Evolutionary conservation across 23 tunicate species (phyloP), one percentile per base, ranked within the genome.

Genomic region (Oikopleura vanhoeffeni): DNA sequence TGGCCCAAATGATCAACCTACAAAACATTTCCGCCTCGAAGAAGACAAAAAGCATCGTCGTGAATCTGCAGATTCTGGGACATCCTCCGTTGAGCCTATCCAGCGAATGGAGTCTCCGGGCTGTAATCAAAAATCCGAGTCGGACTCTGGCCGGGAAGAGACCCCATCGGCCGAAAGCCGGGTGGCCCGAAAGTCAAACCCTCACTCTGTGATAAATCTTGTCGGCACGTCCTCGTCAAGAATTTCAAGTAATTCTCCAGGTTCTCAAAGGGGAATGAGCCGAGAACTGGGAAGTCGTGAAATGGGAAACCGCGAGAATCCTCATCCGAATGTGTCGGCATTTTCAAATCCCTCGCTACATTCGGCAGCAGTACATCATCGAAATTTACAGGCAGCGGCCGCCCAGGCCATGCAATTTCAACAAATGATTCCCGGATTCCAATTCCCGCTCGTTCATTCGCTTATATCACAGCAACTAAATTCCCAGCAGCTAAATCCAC

Each of bases 381-480:
- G 79, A 38, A 71, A 71, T 71, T 38, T 71, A 38, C 79, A 71
- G 79, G 79, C 79, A 3, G 79, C 79, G 27, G 79, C 79, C 36
- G 79, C 79, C 79, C 34, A 18, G 27, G 79, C 79, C 27, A 18
- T 13, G 35, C 79, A 71, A 32, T 71, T 24, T 38, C 27, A 18
- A 71, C 34, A 71, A 2, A 33, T 13, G 32, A 33, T 71, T 33
- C 64, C 64, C 64, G 64, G 64, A 49, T 49, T 49, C 24, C 64
- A 49, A 49, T 49, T 49, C 24, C 64, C 64, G 24, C 64, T 49
- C 64, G 24, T 49, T 49, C 27, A 71, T 30, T 71, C 79, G 34
- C 35, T 71, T 18, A 71, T 71, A 2, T 8, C 60, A 8, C 18
- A 18, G 8, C 60, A 49, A 49, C 8, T 49, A 8, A 8, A 8